These are phyloP conservation scores for Esox lucius DNA, from an alignment of 2,797 vertebrate genomes.

Conservation along the genomic window DNA sequence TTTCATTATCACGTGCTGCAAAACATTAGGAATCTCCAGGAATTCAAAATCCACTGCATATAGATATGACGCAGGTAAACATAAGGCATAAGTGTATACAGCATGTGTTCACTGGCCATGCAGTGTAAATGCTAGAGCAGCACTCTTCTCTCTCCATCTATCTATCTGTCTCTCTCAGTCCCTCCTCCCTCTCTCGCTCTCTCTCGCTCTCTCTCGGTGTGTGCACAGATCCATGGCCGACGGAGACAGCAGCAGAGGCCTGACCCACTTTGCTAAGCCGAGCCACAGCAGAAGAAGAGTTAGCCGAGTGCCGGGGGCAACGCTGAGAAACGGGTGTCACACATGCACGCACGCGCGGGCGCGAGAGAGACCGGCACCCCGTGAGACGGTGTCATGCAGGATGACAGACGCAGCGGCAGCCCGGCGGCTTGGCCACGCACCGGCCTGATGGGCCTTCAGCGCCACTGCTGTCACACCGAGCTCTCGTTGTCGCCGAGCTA, in stretches of 20 bases:
- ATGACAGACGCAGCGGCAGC: constrained; percentile 31
- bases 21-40: constrained; percentile 34
- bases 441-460: constrained; percentile 18
- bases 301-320: constrained; percentile 27
- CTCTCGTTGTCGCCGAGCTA: constrained; percentile 41
- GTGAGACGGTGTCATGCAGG: constrained; percentile 24
- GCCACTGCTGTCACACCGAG: constrained; percentile 40
- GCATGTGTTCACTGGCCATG: constrained; percentile 1
- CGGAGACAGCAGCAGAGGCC: constrained; percentile 23
- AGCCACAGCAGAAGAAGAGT: constrained; percentile 38
- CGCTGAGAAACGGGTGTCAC: background rate
- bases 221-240: constrained; percentile 24
- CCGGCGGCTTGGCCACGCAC: constrained; percentile 14
- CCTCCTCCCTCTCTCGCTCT: no score
- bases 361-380: background rate
- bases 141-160: background rate
- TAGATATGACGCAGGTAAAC: constrained; percentile 17
- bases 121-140: constrained; percentile 21
- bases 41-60: constrained; percentile 24
- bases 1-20: constrained; percentile 63
- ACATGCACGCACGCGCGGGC: constrained; percentile 4
- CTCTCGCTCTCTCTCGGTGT: background rate
- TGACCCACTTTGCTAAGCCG: constrained; percentile 60
- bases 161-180: no score
- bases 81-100: background rate